Conservation (phyloP, 2,888 invertebrate genomes). For the Cephonodes hylas region DNA sequence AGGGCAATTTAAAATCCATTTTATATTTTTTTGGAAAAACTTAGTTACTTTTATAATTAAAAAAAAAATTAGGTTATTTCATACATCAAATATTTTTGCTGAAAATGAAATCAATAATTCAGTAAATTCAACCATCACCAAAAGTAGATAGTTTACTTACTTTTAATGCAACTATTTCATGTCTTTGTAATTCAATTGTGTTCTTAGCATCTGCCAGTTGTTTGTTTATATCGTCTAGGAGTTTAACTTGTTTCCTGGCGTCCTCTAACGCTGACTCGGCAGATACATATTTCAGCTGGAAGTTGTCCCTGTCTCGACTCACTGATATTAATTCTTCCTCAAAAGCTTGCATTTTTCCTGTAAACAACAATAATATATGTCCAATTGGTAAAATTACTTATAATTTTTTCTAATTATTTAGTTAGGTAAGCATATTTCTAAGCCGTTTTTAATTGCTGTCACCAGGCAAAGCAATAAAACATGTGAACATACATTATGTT, state of each 20-base stretch:
- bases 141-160: no score
- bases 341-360: conserved; percentile 70
- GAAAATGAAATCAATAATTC: no score
- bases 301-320: conserved; percentile 69
- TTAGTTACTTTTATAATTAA: no score
- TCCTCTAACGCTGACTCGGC: conserved; percentile 78
- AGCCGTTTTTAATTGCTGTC: no score
- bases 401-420: no score
- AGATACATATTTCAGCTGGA: conserved; percentile 71
- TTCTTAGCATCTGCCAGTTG: conserved; percentile 65
- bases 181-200: conserved; percentile 68
- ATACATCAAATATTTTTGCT: no score
- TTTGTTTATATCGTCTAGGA: conserved; percentile 75
- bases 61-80: no score
- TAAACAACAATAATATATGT: conserved; percentile 18
- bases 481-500: no score
- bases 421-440: no score
- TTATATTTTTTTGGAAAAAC: neutral
- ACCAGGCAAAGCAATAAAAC: no score
- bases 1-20: neutral
- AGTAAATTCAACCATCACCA: no score
- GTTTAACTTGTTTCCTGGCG: conserved; percentile 78
- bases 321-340: conserved; percentile 73
- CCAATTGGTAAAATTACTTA: neutral
- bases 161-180: conserved; percentile 68